Percentiles rank a stretch among this genome's conserved stretches.
Evolutionary conservation across 2,797 vertebrate genomes (phyloP).

Genomic region (Parambassis ranga): DNA sequence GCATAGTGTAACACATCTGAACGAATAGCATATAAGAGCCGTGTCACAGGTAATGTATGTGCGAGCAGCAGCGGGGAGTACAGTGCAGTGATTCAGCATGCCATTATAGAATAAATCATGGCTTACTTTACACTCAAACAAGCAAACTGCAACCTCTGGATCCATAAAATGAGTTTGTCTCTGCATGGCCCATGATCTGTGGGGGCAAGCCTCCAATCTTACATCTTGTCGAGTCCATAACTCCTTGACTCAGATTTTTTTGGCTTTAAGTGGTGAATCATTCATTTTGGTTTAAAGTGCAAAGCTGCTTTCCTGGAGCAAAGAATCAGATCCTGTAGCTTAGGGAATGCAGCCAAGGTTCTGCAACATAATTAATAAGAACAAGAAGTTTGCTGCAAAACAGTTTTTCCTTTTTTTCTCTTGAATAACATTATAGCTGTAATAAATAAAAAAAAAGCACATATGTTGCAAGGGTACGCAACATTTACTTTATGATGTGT

Average conservation of each 20-base stretch:
- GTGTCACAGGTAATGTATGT: constrained; percentile 5
- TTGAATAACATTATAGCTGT: no score
- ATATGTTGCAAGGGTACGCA: no score
- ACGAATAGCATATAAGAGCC: neutral
- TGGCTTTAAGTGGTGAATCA: constrained; percentile 3
- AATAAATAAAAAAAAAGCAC: no score
- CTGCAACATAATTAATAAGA: constrained; percentile 10
- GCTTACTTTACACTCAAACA: constrained; percentile 20
- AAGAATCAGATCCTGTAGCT: neutral
- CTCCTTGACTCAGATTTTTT: constrained; percentile 5
- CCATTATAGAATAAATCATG: constrained; percentile 38
- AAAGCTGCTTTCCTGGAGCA: constrained; percentile 12
- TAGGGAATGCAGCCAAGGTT: neutral
- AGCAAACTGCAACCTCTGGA: constrained; percentile 5
- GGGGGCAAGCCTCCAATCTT: constrained; percentile 1
- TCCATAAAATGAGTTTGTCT: constrained; percentile 41
- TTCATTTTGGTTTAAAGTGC: constrained; percentile 19
- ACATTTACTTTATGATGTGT: no score
- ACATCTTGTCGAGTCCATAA: constrained; percentile 20
- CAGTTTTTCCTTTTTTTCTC: neutral
- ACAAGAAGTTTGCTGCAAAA: neutral
- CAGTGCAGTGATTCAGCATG: constrained; percentile 21
- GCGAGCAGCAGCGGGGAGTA: constrained; percentile 7
- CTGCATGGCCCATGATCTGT: constrained; percentile 20
- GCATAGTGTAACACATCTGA: neutral